phyloP scores from a whole-genome alignment of 2,113 vertebrate species.

The Lamprotornis superbus region DNA sequence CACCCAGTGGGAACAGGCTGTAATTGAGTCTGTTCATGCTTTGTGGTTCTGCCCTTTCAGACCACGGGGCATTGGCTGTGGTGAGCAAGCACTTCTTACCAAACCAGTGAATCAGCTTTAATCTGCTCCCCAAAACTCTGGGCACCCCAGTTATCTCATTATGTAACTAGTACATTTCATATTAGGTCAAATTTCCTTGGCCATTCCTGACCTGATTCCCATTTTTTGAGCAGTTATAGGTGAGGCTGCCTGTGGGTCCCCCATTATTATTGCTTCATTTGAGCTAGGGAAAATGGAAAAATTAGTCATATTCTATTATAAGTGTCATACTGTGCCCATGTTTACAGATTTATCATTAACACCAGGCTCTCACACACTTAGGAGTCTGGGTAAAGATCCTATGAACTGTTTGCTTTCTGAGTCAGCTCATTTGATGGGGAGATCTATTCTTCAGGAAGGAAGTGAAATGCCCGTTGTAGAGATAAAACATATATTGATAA shows the following conservation, averaged over 20 bases:
- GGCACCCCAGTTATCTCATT: neutral
- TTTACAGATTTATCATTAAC: neutral
- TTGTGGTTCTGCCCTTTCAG: constrained; percentile 4
- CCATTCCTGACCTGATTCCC: neutral
- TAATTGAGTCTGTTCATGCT: neutral
- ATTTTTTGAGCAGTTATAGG: neutral
- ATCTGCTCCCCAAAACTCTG: neutral
- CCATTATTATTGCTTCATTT: neutral
- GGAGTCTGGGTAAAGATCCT: neutral
- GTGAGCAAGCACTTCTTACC: neutral
- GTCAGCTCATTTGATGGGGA: neutral
- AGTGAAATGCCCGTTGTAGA: neutral
- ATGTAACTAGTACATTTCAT: neutral
- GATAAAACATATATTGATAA: neutral
- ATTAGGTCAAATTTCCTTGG: neutral
- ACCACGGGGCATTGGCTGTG: neutral
- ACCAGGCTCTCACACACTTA: neutral
- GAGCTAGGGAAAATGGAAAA: neutral
- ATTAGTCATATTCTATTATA: neutral
- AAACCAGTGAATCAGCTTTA: constrained; percentile 21
- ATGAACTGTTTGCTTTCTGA: constrained; percentile 23
- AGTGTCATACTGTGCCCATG: neutral
- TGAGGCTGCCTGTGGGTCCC: accelerated
- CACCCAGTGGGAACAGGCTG: neutral
- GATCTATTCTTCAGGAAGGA: neutral